Percentiles rank a stretch among this genome's conserved stretches.
Evolutionary conservation across 2,113 vertebrate genomes (phyloP).

Genomic region (Romanogobio albipinnatus): DNA sequence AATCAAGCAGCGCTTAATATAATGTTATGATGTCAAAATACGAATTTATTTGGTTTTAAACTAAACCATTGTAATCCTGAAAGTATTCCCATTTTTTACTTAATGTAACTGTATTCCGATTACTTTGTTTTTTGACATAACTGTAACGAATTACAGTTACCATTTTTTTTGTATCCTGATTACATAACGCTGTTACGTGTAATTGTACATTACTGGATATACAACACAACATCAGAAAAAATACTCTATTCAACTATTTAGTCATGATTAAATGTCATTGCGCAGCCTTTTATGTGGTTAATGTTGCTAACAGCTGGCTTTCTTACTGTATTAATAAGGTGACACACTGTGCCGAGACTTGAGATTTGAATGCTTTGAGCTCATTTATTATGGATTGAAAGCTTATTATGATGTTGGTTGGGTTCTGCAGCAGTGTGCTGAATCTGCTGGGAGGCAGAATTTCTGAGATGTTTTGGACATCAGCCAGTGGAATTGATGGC

Average conservation of each 20-base stretch:
- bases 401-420: constrained; percentile 9
- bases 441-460: neutral
- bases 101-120: no score
- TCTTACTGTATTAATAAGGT: constrained; percentile 11
- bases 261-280: neutral
- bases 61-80: no score
- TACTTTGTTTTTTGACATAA: no score
- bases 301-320: constrained; percentile 20
- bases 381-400: constrained; percentile 5
- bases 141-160: no score
- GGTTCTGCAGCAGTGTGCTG: neutral
- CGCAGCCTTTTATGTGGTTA: neutral
- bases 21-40: no score
- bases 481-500: constrained; percentile 2
- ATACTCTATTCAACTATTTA: constrained; percentile 9
- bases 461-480: constrained; percentile 6
- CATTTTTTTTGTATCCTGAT: no score
- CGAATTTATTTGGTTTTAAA: no score
- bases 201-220: no score
- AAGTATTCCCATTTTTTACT: no score
- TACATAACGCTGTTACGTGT: no score
- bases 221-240: no score
- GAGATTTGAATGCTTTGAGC: neutral
- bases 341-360: constrained; percentile 12
- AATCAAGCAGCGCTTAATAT: no score